These are phyloP conservation scores for Phania funesta DNA, from an alignment of 2,888 invertebrate genomes.

Conservation along the genomic window DNA sequence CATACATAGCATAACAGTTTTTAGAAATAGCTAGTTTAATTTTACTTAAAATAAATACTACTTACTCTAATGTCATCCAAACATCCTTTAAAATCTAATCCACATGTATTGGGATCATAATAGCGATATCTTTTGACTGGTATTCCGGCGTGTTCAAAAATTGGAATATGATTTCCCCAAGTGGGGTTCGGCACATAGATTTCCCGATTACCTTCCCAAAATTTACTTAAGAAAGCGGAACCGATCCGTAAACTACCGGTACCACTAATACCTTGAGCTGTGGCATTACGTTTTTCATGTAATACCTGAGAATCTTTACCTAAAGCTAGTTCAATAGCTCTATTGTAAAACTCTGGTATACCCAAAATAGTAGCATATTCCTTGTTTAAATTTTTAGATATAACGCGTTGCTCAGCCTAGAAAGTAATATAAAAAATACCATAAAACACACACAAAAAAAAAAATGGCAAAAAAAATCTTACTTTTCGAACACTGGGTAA, in stretches of 20 bases:
- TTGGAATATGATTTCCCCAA: conserved; percentile 98
- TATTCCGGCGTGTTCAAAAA: conserved; percentile 94
- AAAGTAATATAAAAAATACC: neutral
- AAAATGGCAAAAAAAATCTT: conserved; percentile 32
- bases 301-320: conserved; percentile 88
- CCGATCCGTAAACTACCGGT: conserved; percentile 98
- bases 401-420: conserved; percentile 91
- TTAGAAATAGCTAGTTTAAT: too few species aligned
- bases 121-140: conserved; percentile 94
- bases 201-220: conserved; percentile 89
- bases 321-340: conserved; percentile 92
- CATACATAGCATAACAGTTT: too few species aligned
- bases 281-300: conserved; percentile 85
- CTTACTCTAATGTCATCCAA: conserved; percentile 92
- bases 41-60: conserved; percentile 69
- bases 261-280: conserved; percentile 95
- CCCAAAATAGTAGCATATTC: conserved; percentile 98
- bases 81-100: conserved; percentile 94
- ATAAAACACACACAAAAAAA: conserved; percentile 6
- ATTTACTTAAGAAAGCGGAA: conserved; percentile 90
- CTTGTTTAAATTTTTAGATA: conserved; percentile 88
- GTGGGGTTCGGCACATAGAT: conserved; percentile 95
- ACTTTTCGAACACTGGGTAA: conserved; percentile 92
- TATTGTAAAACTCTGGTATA: conserved; percentile 89
- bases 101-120: conserved; percentile 95